Conservation (phyloP, 1,140 invertebrate genomes). For the Oppia nitens region DNA sequence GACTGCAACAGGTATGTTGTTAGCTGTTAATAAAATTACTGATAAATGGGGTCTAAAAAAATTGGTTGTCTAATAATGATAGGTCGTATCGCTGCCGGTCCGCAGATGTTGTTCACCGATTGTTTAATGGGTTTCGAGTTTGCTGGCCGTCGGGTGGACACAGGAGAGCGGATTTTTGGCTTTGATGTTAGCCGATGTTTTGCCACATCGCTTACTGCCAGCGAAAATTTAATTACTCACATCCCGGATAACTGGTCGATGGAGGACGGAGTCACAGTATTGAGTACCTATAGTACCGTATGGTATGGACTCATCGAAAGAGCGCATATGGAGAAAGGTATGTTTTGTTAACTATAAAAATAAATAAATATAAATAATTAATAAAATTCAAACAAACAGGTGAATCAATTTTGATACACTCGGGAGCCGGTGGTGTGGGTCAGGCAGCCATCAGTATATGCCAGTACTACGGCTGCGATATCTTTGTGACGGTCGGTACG, state of each 20-base stretch:
- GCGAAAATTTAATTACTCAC: slow-evolving; percentile 74
- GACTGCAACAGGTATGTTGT: slow-evolving; percentile 39
- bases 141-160: slow-evolving; percentile 46
- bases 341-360: too few species aligned
- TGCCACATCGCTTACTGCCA: slow-evolving; percentile 61
- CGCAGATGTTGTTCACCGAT: background rate
- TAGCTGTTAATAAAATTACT: slow-evolving; percentile 23
- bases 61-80: slow-evolving; percentile 68
- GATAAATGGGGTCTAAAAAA: slow-evolving; percentile 57
- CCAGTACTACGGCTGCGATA: too few species aligned
- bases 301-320: slow-evolving; percentile 47
- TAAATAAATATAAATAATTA: too few species aligned
- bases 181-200: slow-evolving; percentile 72
- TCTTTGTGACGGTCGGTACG: slow-evolving; percentile 52
- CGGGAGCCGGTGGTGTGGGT: slow-evolving; percentile 88
- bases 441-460: slow-evolving; percentile 92
- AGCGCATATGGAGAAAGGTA: slow-evolving; percentile 56
- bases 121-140: slow-evolving; percentile 56
- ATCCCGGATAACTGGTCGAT: slow-evolving; percentile 71
- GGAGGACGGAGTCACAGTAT: slow-evolving; percentile 72
- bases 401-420: slow-evolving; percentile 75
- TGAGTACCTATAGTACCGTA: too few species aligned
- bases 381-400: too few species aligned
- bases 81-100: background rate
- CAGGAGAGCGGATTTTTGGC: slow-evolving; percentile 76